A percentile compares a stretch with the other conserved stretches of the same genome.
Conservation (phyloP, 2,888 invertebrate genomes). For the Apamea monoglypha region DNA sequence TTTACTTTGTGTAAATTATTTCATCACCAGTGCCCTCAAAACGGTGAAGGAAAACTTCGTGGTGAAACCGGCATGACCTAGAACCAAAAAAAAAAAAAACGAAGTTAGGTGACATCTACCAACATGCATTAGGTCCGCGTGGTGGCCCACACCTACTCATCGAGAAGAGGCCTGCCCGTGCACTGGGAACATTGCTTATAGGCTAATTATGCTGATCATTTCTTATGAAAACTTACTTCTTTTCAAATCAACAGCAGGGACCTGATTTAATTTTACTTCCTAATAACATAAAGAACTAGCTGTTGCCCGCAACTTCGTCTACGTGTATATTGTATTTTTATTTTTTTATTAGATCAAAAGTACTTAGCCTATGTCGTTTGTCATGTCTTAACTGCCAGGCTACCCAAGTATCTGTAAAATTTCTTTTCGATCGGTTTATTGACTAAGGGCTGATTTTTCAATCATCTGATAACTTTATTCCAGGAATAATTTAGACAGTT, state of each 20-base stretch:
- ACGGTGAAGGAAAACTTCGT: not conserved
- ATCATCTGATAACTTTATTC: too few relatives aligned
- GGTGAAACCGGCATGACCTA: not conserved
- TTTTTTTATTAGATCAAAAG: not conserved
- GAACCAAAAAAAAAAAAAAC: not conserved
- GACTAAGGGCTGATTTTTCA: too few relatives aligned
- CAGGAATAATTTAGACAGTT: too few relatives aligned
- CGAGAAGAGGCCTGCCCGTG: too few relatives aligned
- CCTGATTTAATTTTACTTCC: not conserved
- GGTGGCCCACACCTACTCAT: too few relatives aligned
- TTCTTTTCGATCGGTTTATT: not conserved
- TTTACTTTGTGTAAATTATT: not conserved
- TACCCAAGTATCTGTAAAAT: not conserved
- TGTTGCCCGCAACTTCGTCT: not conserved
- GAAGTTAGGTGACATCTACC: not conserved
- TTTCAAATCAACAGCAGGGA: not conserved
- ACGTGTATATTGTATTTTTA: not conserved
- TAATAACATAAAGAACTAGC: not conserved
- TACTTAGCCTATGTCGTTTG: not conserved
- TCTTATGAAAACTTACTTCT: not conserved
- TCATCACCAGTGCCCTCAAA: not conserved
- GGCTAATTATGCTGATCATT: too few relatives aligned
- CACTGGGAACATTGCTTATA: too few relatives aligned
- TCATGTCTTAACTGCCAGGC: too few relatives aligned
- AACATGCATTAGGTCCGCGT: not conserved